Base-by-base conservation (phyloP, 2,797 vertebrate species). In the Paramormyrops hopkinsi region DNA sequence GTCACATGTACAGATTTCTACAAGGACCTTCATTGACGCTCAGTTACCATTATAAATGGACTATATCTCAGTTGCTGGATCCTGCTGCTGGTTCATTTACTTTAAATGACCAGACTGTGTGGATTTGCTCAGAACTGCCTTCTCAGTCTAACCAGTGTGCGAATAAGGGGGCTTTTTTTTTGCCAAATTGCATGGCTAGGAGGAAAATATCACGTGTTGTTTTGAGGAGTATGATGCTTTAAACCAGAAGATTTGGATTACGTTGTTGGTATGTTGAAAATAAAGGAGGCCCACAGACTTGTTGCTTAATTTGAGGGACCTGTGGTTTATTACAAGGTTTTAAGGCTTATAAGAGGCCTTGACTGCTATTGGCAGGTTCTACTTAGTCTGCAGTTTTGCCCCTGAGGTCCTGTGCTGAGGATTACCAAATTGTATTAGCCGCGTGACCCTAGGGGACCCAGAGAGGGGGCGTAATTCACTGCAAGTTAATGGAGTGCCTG, bases 361-460 rank as follows among this genome's bases (percentile, higher is more conserved):
- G 85, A 19, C 29, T 54, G 85, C 29, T 53, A 22, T 53, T 86
- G 29, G 50, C 22, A 37, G 85, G 85, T 19, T 51, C 12, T 86
- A 22, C 83, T 86, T 50, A 29, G 46, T 50, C 50, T 86, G 79
- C 79, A 44, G 19, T 84, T 48, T 51, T 48, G 44, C 82, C 41
- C 44, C 82, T 84, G 85, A 56, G 51, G 51, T 56, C n/a, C 29
- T 22, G 22, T 76, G 22, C 37, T 14, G 41, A 6, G 79, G 76
- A 83, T 48, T 54, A 79, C 88, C 41, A 2, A 59, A 84, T 56
- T 44, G 53, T 53, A 89, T 89, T 89, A 89, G 11, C 76, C 19
- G n/a, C 7, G 37, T 17, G 88, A 59, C 53, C 88, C 46, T 29
- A 8, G 54, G 37, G 37, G 44, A 48, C 25, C 33, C n/a, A n/a